Evolutionary conservation across 2,797 vertebrate genomes (phyloP).

Genomic region (Sebastes diaconus): DNA sequence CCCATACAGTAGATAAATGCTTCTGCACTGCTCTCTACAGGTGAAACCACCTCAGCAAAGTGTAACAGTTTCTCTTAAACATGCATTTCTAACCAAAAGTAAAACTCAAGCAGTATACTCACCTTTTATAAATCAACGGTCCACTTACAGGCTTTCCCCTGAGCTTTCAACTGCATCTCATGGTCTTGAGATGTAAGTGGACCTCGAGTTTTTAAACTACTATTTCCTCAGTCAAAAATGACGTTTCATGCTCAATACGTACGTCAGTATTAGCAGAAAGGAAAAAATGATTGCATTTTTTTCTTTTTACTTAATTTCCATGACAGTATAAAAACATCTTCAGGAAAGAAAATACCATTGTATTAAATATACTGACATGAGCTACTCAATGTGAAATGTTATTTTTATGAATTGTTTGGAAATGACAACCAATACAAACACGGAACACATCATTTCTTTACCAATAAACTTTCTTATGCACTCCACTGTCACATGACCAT

Average conservation of each 20-base stretch:
- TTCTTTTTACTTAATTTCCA: neutral
- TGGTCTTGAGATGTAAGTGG: neutral
- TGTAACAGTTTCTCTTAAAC: neutral
- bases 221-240: neutral
- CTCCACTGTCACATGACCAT: neutral
- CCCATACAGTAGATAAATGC: neutral
- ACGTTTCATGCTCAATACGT: neutral
- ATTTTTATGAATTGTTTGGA: neutral
- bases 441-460: neutral
- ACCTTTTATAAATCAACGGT: neutral
- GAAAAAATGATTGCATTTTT: neutral
- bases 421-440: neutral
- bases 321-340: neutral
- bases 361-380: neutral
- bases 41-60: neutral
- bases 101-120: neutral
- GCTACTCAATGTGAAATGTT: neutral
- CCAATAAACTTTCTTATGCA: neutral
- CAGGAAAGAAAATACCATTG: neutral
- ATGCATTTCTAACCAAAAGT: neutral
- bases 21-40: neutral
- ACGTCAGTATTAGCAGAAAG: neutral
- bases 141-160: neutral
- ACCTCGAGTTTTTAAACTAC: neutral
- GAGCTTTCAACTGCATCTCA: neutral